phyloP scores from a whole-genome alignment of 2,113 vertebrate species.

The Otus sunia region DNA sequence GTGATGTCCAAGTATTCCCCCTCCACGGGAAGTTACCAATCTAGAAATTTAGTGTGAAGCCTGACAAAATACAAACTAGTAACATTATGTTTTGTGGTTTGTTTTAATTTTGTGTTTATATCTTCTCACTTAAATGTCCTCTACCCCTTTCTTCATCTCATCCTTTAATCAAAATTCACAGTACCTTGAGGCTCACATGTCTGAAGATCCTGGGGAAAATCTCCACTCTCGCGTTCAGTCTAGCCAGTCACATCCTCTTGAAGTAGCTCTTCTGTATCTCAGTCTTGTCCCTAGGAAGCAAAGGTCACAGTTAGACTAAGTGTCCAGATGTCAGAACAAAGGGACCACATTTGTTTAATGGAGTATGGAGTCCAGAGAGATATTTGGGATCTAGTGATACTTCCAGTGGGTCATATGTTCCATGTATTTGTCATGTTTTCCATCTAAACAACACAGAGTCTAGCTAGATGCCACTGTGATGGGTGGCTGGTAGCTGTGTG shows the following conservation, averaged over 20 bases:
- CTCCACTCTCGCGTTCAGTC: background rate
- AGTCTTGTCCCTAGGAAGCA: constrained; percentile 30
- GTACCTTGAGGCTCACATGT: background rate
- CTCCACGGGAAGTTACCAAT: background rate
- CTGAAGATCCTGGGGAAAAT: background rate
- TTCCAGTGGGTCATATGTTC: background rate
- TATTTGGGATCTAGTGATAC: constrained; percentile 2
- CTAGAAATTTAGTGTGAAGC: background rate
- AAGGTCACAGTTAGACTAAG: background rate
- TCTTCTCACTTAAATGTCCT: background rate
- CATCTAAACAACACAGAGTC: background rate
- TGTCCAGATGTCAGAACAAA: constrained; percentile 30
- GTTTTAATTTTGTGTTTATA: background rate
- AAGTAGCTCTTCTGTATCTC: background rate
- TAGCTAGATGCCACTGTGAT: background rate
- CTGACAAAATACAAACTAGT: background rate
- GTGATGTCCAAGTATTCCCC: background rate
- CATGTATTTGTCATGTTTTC: background rate
- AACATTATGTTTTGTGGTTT: background rate
- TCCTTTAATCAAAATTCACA: background rate
- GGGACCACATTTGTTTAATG: constrained; percentile 27
- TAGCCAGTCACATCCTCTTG: background rate
- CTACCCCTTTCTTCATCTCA: background rate
- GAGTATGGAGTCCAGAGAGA: constrained; percentile 1
- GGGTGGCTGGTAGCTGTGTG: background rate